Evolutionary conservation across 1,140 invertebrate species (phyloP), one percentile per base, ranked within the genome.

Genomic region (Brachystomella parvula): DNA sequence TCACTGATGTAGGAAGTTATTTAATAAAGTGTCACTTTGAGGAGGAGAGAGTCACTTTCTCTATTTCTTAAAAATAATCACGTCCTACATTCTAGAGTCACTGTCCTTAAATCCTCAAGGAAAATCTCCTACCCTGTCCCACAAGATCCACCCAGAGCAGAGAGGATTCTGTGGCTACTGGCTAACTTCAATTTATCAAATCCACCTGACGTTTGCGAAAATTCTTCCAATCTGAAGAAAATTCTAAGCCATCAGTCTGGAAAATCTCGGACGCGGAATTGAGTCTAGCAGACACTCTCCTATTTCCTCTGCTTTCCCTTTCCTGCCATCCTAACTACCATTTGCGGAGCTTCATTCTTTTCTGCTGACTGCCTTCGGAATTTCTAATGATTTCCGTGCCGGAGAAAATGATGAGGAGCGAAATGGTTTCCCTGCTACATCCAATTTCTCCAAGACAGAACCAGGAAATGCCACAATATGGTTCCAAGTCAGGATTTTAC

Each of bases 11-110:
- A 17, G 12, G 49, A 17, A 53, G 49, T 53, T 53, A 53, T 53
- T 53, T 53, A 53, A 53, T 53, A 53, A 53, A 53, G 49, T 26
- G 49, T 53, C 49, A 39, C 35, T 39, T 19, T 39, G 35, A 6
- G 19, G 35, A 39, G 35, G 6, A 39, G 35, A 39, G 35, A 9
- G 19, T 19, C 6, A 39, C 6, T 19, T 53, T 24, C 12, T 12
- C 49, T 53, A 12, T 53, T 53, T 19, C 49, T 53, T 53, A 6
- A 15, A 53, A 53, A 53, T 53, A 53, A 53, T 53, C 49, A 53
- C 49, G 35, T 39, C 35, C 35, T 39, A 12, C 24, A 6, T 53
- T 26, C 49, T 17, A 53, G 24, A 53, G 12, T 53, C 49, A 44
- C n/a, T 44, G 9, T 44, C 39, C 9, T 44, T 44, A 44, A 9